Conservation (phyloP, 2,797 vertebrate genomes). For the Melanogrammus aeglefinus region DNA sequence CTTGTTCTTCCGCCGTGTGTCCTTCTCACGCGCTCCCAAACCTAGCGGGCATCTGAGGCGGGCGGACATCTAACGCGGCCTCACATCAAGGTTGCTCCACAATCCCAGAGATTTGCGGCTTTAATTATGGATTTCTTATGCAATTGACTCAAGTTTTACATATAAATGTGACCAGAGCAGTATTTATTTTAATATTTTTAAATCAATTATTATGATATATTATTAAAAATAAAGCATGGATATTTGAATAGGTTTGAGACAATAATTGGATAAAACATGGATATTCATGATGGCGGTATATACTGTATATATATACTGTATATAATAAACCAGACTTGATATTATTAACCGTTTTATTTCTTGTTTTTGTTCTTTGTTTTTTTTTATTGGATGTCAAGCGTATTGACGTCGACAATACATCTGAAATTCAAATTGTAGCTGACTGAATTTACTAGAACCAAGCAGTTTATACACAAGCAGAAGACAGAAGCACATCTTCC, state of each 20-base stretch:
- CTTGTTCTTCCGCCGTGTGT: conserved; percentile 1
- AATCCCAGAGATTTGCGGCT: not conserved
- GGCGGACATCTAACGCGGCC: not conserved
- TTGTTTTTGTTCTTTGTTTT: too few relatives aligned
- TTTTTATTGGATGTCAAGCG: too few relatives aligned
- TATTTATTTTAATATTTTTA: not conserved
- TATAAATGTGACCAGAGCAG: not conserved
- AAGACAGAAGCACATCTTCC: not conserved
- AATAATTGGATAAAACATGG: not conserved
- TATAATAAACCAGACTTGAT: not conserved
- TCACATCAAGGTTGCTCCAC: not conserved
- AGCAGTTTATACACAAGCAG: not conserved
- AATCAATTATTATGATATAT: not conserved
- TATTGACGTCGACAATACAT: too few relatives aligned
- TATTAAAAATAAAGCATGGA: not conserved
- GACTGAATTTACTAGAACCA: not conserved
- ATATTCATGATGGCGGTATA: not conserved
- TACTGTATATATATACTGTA: too few relatives aligned
- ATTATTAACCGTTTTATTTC: not conserved
- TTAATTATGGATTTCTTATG: not conserved
- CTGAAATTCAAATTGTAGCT: too few relatives aligned
- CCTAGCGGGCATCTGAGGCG: not conserved
- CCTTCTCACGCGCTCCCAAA: not conserved
- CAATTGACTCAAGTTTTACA: not conserved
- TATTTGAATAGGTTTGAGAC: not conserved